These are phyloP conservation scores for Trichomycterus rosablanca DNA, from an alignment of 2,113 vertebrate genomes.

Conservation along the genomic window DNA sequence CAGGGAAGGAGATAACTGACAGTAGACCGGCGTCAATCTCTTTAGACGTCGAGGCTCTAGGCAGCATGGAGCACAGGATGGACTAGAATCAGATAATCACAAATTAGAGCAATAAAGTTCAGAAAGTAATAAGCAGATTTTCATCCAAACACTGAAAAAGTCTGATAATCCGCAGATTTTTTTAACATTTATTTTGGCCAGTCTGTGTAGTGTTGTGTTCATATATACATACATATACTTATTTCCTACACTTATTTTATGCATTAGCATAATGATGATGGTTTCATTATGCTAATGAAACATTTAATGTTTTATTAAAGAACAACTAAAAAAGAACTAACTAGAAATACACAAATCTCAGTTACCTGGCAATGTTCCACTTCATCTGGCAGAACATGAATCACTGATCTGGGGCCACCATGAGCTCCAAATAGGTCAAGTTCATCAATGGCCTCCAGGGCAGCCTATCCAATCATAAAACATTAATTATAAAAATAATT, in stretches of 20 bases:
- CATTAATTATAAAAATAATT: no score
- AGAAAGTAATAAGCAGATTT: background rate
- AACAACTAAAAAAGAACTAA: no score
- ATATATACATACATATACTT: no score
- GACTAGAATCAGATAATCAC: conserved; percentile 67
- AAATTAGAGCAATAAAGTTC: background rate
- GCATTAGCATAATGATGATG: no score
- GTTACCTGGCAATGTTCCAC: conserved; percentile 98
- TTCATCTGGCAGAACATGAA: conserved; percentile 94
- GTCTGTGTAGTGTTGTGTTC: no score
- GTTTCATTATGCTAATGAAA: no score
- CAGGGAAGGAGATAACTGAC: conserved; percentile 93
- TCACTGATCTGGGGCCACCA: conserved; percentile 91
- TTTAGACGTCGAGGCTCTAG: conserved; percentile 93
- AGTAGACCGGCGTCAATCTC: conserved; percentile 96
- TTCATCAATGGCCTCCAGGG: conserved; percentile 96
- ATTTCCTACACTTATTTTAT: no score
- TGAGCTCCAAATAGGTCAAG: conserved; percentile 93
- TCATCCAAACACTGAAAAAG: no score
- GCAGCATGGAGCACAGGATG: conserved; percentile 96
- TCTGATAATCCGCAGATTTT: no score
- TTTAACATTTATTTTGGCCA: no score
- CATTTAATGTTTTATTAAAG: no score
- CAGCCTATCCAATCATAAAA: conserved; percentile 71
- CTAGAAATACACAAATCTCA: no score